Conservation (phyloP, 2,888 invertebrate species). For the Meghimatium bilineatum region DNA sequence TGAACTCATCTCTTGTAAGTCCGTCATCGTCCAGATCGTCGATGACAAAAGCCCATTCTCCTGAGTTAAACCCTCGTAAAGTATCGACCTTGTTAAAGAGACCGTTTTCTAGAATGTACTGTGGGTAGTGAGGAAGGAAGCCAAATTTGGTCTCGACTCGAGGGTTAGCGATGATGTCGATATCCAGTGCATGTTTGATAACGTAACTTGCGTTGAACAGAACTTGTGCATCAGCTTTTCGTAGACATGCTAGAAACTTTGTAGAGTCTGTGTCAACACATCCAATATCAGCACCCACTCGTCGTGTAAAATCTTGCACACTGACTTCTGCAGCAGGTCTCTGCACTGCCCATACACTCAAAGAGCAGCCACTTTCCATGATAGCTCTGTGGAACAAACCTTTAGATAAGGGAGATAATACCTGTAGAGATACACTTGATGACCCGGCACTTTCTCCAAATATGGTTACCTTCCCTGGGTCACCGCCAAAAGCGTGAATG, state of each 20-base stretch:
- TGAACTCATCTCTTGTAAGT: constrained; percentile 17
- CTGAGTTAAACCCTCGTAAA: constrained; percentile 31
- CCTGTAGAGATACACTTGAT: constrained; percentile 15
- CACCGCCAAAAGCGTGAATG: constrained; percentile 36
- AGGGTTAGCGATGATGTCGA: background rate
- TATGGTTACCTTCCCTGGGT: constrained; percentile 24
- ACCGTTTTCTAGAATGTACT: constrained; percentile 12
- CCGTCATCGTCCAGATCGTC: constrained; percentile 14
- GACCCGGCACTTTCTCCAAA: constrained; percentile 36
- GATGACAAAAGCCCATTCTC: constrained; percentile 12
- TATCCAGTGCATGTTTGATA: background rate
- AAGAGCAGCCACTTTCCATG: constrained; percentile 27
- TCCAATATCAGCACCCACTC: constrained; percentile 1
- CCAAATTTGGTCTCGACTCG: constrained; percentile 38
- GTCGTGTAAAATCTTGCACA: background rate
- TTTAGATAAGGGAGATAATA: constrained; percentile 30
- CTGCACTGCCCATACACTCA: constrained; percentile 15
- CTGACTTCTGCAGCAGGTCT: background rate
- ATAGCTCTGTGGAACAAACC: constrained; percentile 39
- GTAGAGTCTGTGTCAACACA: background rate
- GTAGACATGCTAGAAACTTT: background rate
- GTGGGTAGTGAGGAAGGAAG: constrained; percentile 40
- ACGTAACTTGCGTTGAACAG: background rate
- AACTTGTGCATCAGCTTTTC: constrained; percentile 3
- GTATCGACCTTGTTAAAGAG: constrained; percentile 40